These are phyloP conservation scores for Hassar affinis DNA, from an alignment of 2,113 vertebrate genomes.

Conservation along the genomic window DNA sequence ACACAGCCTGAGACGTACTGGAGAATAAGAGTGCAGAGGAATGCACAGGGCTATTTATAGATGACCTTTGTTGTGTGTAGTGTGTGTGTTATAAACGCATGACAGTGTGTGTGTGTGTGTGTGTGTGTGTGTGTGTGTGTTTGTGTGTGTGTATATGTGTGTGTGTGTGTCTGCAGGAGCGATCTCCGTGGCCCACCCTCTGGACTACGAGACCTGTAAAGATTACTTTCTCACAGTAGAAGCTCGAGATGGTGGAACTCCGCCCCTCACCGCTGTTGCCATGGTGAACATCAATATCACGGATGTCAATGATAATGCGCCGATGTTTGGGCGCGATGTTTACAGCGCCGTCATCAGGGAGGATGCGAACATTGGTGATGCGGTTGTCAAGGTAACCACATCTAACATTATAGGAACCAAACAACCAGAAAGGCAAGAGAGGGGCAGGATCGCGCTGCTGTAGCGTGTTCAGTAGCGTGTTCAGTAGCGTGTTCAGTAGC, in stretches of 20 bases:
- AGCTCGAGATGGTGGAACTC: constrained; percentile 89
- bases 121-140: constrained; percentile 16
- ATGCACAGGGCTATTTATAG: background rate
- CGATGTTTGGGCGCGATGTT: constrained; percentile 80
- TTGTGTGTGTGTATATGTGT: constrained; percentile 7
- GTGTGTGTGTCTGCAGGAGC: constrained; percentile 74
- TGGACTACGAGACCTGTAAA: constrained; percentile 90
- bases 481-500: too few species aligned
- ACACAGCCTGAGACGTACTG: background rate
- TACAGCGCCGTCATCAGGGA: constrained; percentile 89
- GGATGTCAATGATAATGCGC: constrained; percentile 94
- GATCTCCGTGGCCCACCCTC: constrained; percentile 79
- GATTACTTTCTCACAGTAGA: constrained; percentile 93
- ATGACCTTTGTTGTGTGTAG: background rate
- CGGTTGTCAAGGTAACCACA: constrained; percentile 79
- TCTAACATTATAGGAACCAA: background rate
- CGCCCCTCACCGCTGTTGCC: constrained; percentile 83
- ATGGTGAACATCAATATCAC: constrained; percentile 90
- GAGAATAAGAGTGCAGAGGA: background rate
- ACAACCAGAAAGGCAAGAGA: background rate
- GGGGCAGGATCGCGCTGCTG: background rate
- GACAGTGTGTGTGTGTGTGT: background rate
- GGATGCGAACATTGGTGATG: constrained; percentile 81
- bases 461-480: too few species aligned
- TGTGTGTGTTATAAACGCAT: background rate